A percentile compares a stretch with the other conserved stretches of the same genome.
phyloP scores from a whole-genome alignment of 2,113 vertebrate species.

The Silurus asotus region DNA sequence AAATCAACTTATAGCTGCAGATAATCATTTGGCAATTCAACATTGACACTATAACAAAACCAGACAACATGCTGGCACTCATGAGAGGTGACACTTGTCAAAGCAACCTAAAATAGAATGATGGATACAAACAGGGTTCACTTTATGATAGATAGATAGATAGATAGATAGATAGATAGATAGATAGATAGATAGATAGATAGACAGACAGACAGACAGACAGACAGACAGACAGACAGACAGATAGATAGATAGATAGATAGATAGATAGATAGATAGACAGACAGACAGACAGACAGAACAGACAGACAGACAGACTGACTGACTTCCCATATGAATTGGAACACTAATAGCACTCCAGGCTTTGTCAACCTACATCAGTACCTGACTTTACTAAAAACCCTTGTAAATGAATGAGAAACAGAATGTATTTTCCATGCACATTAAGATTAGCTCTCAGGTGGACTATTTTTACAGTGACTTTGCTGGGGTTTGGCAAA shows the following conservation, averaged over 20 bases:
- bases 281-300: not conserved
- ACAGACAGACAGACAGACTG: conserved; percentile 11
- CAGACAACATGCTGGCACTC: conserved; percentile 16
- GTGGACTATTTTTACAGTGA: conserved; percentile 29
- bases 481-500: conserved; percentile 21
- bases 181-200: not conserved
- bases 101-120: conserved; percentile 17
- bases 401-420: too few species aligned
- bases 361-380: too few species aligned
- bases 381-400: too few species aligned
- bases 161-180: not conserved
- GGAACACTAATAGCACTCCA: too few species aligned
- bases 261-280: not conserved
- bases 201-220: too few species aligned
- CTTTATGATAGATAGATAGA: not conserved
- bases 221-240: not conserved
- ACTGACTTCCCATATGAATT: not conserved
- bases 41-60: not conserved
- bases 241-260: not conserved
- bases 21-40: not conserved
- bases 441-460: conserved; percentile 2
- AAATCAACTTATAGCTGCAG: not conserved
- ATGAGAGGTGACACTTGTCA: not conserved
- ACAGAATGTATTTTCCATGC: conserved; percentile 9
- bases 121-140: not conserved